Base-by-base conservation (phyloP, 2,113 vertebrate genomes). In the Ranitomeya variabilis region DNA sequence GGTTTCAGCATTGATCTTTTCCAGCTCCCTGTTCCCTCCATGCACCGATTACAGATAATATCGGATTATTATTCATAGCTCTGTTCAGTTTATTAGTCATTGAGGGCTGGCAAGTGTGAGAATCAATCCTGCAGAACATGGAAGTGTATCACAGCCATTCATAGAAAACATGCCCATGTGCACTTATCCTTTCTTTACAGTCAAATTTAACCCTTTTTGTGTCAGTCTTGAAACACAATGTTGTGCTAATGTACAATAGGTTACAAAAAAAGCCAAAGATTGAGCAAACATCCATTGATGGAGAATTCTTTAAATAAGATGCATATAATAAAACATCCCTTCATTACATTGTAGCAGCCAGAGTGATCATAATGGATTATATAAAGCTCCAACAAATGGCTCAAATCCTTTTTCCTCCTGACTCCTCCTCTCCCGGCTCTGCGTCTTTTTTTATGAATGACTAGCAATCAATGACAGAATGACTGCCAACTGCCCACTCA, bases 401-500 rank as follows among this genome's bases (percentile, higher is more conserved):
- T 93, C 90, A 86, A 83, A 92, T 92, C 91, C 89, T 90, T 92
- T 73, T 90, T 45, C 87, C 91, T 91, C 69, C 90, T 92, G 92
- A 93, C 93, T 94, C 91, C 8, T 94, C 94, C 62, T 93, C 92
- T 77, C 74, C 87, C 82, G 26, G 87, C 80, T 80, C 90, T 88
- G 90, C 92, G 6, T 76, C 26, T 31, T 18, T 54, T 95, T 96
- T 95, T 95, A 95, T 95, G 95, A 96, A 95, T 94, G 93, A 93
- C 90, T 93, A 90, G 94, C 90, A 94, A 94, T 95, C 95, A 94
- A 92, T 94, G 92, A 89, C 91, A 23, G 78, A 94, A 92, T 92
- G 92, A 90, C 93, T 94, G 94, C 93, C 94, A 95, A 94, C 93
- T 95, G 94, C 94, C 95, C 94, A 94, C 94, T 95, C 94, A 94